Evolutionary conservation across 2,888 invertebrate genomes (phyloP).

Genomic region (Tholera decimalis): DNA sequence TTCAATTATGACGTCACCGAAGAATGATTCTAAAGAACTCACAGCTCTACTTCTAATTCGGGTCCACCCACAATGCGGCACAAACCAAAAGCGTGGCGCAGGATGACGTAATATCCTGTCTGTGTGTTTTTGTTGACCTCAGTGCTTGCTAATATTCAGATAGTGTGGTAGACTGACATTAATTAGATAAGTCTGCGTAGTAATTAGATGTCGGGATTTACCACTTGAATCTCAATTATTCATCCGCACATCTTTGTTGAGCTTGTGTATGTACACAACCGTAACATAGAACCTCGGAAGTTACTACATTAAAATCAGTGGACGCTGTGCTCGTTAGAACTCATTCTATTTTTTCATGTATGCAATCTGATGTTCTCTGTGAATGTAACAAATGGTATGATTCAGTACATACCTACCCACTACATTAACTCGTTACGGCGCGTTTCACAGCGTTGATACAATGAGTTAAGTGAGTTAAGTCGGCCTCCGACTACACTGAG

Average conservation of each 20-base stretch:
- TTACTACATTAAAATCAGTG: constrained; percentile 21
- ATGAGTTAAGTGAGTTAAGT: constrained; percentile 46
- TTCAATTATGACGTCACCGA: constrained; percentile 17
- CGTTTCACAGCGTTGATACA: constrained; percentile 41
- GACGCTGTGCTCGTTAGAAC: constrained; percentile 29
- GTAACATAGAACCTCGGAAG: constrained; percentile 8
- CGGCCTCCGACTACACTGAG: constrained; percentile 36
- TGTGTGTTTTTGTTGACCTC: constrained; percentile 58
- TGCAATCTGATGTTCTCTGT: constrained; percentile 35
- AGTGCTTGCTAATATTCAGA: constrained; percentile 40
- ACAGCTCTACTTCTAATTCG: constrained; percentile 16
- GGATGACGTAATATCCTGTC: constrained; percentile 72
- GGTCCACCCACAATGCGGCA: constrained; percentile 56
- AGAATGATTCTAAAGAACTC: constrained; percentile 16
- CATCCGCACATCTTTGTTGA: too few species aligned
- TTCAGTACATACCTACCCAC: constrained; percentile 34
- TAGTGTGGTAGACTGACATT: constrained; percentile 29
- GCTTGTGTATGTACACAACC: constrained; percentile 4
- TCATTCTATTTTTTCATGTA: constrained; percentile 39
- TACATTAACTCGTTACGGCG: constrained; percentile 26
- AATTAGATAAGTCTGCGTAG: constrained; percentile 36
- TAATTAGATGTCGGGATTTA: constrained; percentile 15
- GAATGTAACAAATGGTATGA: constrained; percentile 31
- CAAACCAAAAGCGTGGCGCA: constrained; percentile 54
- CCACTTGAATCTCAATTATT: constrained; percentile 7